phyloP scores from a whole-genome alignment of 2,797 vertebrate species.

The Neopelma chrysocephalum region DNA sequence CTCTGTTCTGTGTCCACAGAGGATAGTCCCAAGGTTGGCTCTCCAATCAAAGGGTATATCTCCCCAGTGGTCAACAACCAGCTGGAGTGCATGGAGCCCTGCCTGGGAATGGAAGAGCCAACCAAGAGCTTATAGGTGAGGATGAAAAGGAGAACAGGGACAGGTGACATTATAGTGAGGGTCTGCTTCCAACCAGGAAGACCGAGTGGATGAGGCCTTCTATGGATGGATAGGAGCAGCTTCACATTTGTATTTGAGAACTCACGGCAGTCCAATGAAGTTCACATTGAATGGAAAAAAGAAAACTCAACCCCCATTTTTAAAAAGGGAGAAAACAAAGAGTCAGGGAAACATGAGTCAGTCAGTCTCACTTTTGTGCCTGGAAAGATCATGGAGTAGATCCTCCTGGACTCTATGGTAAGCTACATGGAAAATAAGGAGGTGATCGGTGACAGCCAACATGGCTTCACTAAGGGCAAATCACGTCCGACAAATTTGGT shows the following conservation, averaged over 20 bases:
- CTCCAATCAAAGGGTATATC: not conserved
- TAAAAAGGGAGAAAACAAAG: not conserved
- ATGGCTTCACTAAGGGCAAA: not conserved
- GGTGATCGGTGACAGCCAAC: not conserved
- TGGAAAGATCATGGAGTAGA: not conserved
- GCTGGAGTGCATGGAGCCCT: not conserved
- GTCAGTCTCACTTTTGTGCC: not conserved
- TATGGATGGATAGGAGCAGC: not conserved
- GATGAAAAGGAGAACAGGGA: not conserved
- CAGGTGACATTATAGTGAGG: not conserved
- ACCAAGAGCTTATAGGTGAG: not conserved
- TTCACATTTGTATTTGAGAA: not conserved
- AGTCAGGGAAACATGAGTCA: accelerated
- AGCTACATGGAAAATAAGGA: not conserved
- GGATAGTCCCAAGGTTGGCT: not conserved
- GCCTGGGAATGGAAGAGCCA: not conserved
- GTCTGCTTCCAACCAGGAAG: not conserved
- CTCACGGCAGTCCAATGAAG: accelerated
- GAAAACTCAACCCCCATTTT: not conserved
- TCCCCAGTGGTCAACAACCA: not conserved
- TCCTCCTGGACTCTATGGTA: not conserved
- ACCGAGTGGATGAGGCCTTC: accelerated
- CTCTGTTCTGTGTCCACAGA: not conserved
- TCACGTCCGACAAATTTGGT: too few relatives aligned
- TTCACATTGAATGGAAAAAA: not conserved